Evolutionary conservation across 2,888 invertebrate species (phyloP).

Genomic region (Stenolophus ochropezus): DNA sequence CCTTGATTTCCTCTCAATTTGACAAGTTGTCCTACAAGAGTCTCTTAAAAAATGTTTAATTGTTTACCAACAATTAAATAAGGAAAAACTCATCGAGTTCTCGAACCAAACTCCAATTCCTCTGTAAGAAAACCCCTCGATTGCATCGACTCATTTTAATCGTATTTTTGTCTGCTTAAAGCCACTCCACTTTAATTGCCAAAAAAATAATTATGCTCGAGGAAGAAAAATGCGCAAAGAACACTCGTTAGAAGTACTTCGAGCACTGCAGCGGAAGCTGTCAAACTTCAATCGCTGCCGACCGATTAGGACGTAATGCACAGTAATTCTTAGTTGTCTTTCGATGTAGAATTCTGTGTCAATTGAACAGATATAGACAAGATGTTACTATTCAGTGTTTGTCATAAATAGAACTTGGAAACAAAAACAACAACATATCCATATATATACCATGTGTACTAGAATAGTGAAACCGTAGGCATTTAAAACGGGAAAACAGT

Average conservation of each 20-base stretch:
- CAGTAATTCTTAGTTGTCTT: no score
- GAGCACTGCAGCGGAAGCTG: constrained; percentile 20
- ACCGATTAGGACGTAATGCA: background rate
- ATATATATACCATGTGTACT: no score
- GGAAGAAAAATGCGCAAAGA: constrained; percentile 42
- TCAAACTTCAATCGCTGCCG: constrained; percentile 42
- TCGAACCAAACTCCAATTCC: constrained; percentile 23
- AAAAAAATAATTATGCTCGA: constrained; percentile 55
- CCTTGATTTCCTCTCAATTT: background rate
- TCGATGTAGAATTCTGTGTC: no score
- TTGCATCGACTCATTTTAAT: constrained; percentile 48
- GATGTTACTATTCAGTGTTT: no score
- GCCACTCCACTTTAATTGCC: constrained; percentile 55
- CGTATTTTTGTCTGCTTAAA: constrained; percentile 39
- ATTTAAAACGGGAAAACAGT: no score
- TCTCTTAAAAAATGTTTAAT: constrained; percentile 28
- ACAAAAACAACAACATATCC: no score
- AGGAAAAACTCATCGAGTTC: constrained; percentile 7
- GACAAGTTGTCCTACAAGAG: background rate
- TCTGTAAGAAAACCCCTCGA: constrained; percentile 31
- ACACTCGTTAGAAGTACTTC: constrained; percentile 33
- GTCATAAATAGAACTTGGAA: no score
- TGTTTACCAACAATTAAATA: constrained; percentile 24
- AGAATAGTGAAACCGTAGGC: no score
- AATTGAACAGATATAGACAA: no score